Base-by-base conservation (phyloP, 1,140 invertebrate genomes). In the Achroia grisella region DNA sequence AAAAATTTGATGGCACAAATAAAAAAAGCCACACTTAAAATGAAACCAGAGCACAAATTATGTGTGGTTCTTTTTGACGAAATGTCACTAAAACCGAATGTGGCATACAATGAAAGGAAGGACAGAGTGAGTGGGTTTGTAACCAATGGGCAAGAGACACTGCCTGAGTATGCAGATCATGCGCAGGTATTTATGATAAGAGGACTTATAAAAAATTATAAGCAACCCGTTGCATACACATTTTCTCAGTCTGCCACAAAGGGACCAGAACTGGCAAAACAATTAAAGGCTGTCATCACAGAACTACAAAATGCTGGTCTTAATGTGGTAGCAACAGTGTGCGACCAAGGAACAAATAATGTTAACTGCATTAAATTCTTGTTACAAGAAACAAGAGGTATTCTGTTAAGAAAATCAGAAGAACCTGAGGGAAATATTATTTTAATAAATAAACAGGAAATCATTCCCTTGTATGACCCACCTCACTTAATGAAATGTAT, bases 401-500 rank as follows among this genome's bases (percentile, higher is more conserved):
- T 29, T 11, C 44, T 14, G 29, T 48, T 57, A 29, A 49, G 48
- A 43, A 48, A 41, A 9, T 47, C 42, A 3, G n/a, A 47, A 41
- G 44, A 63, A 39, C 42, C 47, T 6, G 52, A 33, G 29, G 30
- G 36, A 37, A 49, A 49, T 39, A 40, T 56, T 10, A 60, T 67
- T 49, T 10, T 54, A 12, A 29, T 71, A n/a, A 47, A 64, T 58
- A 23, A 41, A 10, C 8, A 60, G 14, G 49, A 65, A 55, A 55
- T 70, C 15, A 17, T 68, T 17, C 68, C 67, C 8, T 40, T 69
- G 6, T 72, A 49, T 52, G 68, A 70, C 44, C 48, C 62, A 27
- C 72, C 75, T 10, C 70, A 79, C 40, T 39, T 79, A 10, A 52
- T 76, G 13, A 74, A 73, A 50, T 56, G 70, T 3, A 46, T 72